These are phyloP conservation scores for Scelioninae gen. 1 DNA, from an alignment of 2,888 invertebrate species.

Conservation along the genomic window DNA sequence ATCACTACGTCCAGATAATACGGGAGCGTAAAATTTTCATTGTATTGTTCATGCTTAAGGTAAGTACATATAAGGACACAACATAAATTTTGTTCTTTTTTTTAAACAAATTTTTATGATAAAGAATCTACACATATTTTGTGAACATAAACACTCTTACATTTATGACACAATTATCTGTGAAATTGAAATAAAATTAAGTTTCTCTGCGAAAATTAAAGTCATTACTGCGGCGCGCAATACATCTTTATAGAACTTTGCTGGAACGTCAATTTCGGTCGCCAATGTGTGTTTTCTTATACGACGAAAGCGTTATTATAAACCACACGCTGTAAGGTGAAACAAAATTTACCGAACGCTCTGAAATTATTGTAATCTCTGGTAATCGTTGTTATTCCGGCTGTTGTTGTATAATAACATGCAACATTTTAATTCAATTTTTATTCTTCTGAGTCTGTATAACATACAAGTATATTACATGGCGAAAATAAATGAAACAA, in stretches of 20 bases:
- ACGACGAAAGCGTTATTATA: slow-evolving; percentile 29
- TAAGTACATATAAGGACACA: too few relatives aligned
- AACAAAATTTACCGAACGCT: slow-evolving; percentile 26
- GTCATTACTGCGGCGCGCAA: slow-evolving; percentile 23
- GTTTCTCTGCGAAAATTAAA: slow-evolving; percentile 23
- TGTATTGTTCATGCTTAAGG: too few relatives aligned
- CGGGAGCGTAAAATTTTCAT: slow-evolving; percentile 7
- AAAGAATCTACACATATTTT: too few relatives aligned
- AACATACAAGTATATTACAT: too few relatives aligned
- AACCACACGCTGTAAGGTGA: slow-evolving; percentile 25
- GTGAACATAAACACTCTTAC: too few relatives aligned
- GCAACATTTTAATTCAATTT: slow-evolving; percentile 19
- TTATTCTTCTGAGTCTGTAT: neutral
- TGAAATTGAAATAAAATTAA: slow-evolving; percentile 4
- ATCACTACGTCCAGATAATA: slow-evolving; percentile 15
- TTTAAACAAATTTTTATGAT: too few relatives aligned
- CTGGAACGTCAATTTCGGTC: slow-evolving; percentile 35
- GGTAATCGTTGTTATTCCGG: slow-evolving; percentile 28
- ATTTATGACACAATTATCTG: slow-evolving; percentile 20
- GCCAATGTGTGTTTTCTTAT: slow-evolving; percentile 26
- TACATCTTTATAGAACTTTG: slow-evolving; percentile 34
- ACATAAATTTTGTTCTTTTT: too few relatives aligned
- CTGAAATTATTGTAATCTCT: slow-evolving; percentile 45
- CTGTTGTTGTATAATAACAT: slow-evolving; percentile 7
- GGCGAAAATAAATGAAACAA: too few relatives aligned